Evolutionary conservation across 2,113 vertebrate species (phyloP).

Genomic region (Heliornis fulica): DNA sequence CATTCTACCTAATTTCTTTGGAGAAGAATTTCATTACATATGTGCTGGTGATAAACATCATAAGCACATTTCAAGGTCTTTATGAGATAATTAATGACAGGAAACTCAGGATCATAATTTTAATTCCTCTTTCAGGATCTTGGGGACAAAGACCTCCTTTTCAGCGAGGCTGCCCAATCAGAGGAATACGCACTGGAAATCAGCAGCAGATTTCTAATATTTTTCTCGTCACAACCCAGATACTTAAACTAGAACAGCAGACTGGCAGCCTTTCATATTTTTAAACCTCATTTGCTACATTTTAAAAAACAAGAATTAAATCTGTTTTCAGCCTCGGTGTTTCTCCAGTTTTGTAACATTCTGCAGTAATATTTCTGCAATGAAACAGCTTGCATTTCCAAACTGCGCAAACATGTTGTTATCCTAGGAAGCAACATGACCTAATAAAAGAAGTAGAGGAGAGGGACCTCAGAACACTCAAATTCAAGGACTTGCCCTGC

Average conservation of each 20-base stretch:
- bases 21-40: neutral
- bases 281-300: constrained; percentile 21
- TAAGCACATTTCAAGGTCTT: constrained; percentile 6
- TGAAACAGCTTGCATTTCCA: constrained; percentile 30
- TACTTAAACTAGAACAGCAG: constrained; percentile 37
- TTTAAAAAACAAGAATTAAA: constrained; percentile 28
- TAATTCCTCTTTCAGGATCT: constrained; percentile 31
- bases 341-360: constrained; percentile 17
- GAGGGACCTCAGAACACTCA: neutral
- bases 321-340: constrained; percentile 8
- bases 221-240: constrained; percentile 48
- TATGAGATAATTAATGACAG: constrained; percentile 19
- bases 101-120: neutral
- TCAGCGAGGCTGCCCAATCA: neutral
- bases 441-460: constrained; percentile 24
- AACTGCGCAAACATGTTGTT: neutral
- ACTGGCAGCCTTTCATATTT: constrained; percentile 29
- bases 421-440: constrained; percentile 37
- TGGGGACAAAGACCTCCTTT: constrained; percentile 31
- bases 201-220: neutral
- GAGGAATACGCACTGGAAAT: neutral
- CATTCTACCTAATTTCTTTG: neutral
- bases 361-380: constrained; percentile 24
- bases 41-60: neutral
- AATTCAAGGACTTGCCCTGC: constrained; percentile 37